These are phyloP conservation scores for Eurystomus glaucurus DNA, from an alignment of 2,797 vertebrate species.

Conservation along the genomic window DNA sequence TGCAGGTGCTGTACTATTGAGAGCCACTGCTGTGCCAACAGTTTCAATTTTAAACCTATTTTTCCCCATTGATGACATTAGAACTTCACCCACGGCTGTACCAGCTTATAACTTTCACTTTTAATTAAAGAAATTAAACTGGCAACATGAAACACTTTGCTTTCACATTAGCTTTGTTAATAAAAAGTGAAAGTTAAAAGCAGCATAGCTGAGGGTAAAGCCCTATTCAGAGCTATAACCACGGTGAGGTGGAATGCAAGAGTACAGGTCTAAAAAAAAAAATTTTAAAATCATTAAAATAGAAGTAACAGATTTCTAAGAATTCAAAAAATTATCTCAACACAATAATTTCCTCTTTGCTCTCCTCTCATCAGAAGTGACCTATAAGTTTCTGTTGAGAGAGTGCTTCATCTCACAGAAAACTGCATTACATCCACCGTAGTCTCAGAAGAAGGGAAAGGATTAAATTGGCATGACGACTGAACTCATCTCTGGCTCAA, in stretches of 20 bases:
- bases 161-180: conserved; percentile 81
- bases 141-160: conserved; percentile 83
- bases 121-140: conserved; percentile 87
- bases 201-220: conserved; percentile 71
- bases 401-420: neutral
- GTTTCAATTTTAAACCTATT: conserved; percentile 82
- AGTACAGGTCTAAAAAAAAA: neutral
- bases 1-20: conserved; percentile 30
- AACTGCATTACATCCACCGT: neutral
- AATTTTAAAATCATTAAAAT: conserved; percentile 25
- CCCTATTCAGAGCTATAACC: neutral
- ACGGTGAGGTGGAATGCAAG: conserved; percentile 9
- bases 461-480: neutral
- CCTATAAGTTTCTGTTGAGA: neutral
- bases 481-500: neutral
- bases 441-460: neutral
- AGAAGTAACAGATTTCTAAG: conserved; percentile 8
- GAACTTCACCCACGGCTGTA: conserved; percentile 82
- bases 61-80: conserved; percentile 76
- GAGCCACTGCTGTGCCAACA: conserved; percentile 65
- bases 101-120: conserved; percentile 82
- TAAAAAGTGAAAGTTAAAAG: conserved; percentile 81
- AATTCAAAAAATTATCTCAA: conserved; percentile 21
- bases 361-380: neutral
- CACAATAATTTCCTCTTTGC: neutral